Conservation (phyloP, 2,888 invertebrate species). For the Hanleya hanleyi region DNA sequence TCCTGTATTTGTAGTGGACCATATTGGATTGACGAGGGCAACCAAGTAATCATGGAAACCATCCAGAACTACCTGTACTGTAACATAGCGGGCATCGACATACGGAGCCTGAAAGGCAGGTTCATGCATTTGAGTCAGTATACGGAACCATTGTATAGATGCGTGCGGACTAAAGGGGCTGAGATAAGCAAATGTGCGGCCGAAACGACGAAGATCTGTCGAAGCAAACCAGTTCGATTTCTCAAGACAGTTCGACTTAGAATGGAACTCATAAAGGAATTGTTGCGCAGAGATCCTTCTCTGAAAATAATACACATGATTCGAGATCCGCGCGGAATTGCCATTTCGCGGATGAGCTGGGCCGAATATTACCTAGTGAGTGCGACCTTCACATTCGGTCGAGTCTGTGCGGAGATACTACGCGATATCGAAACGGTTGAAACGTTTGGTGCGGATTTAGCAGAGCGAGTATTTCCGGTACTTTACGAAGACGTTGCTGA, state of each 20-base stretch:
- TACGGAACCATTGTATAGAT: not conserved
- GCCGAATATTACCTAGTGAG: not conserved
- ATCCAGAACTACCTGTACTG: not conserved
- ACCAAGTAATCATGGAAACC: not conserved
- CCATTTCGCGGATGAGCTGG: not conserved
- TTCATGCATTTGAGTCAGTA: not conserved
- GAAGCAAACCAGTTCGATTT: not conserved
- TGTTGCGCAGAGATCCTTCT: not conserved
- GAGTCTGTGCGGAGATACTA: not conserved
- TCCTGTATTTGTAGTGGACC: not conserved
- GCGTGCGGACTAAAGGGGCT: not conserved
- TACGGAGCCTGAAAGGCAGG: not conserved
- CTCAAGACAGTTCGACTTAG: not conserved
- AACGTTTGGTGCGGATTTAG: not conserved
- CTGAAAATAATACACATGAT: not conserved
- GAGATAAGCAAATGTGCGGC: not conserved
- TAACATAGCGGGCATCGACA: not conserved
- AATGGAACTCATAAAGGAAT: not conserved
- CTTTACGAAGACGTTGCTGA: conserved; percentile 1
- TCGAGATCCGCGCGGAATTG: not conserved
- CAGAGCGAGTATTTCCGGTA: not conserved
- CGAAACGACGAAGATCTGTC: not conserved
- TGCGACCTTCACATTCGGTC: not conserved
- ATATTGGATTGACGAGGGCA: not conserved
- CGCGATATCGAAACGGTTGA: not conserved